Percentiles rank a stretch among this genome's conserved stretches.
Evolutionary conservation across 2,888 invertebrate species (phyloP).

Genomic region (Creontiades dilutus): DNA sequence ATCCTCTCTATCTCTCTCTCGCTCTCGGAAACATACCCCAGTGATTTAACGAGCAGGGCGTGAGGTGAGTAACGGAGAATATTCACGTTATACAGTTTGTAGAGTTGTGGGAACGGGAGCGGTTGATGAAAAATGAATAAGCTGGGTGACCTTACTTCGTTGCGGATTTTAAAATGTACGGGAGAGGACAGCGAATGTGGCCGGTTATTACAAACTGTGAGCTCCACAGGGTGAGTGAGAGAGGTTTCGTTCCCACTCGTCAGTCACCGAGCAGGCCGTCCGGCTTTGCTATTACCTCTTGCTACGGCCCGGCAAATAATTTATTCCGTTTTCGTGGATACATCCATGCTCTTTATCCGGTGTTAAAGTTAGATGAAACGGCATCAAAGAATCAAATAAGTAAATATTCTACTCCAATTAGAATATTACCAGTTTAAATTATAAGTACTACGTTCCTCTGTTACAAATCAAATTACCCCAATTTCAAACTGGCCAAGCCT

Average conservation of each 20-base stretch:
- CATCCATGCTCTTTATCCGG: not conserved
- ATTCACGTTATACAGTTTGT: slow-evolving; percentile 39
- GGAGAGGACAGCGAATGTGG: not conserved
- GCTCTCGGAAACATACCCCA: not conserved
- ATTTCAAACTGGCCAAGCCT: no score
- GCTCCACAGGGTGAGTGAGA: not conserved
- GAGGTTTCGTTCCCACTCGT: not conserved
- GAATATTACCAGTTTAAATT: no score
- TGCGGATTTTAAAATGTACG: slow-evolving; percentile 32
- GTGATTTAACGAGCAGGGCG: slow-evolving; percentile 12
- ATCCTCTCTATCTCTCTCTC: no score
- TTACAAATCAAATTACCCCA: no score
- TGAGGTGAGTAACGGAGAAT: slow-evolving; percentile 18
- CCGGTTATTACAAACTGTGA: not conserved
- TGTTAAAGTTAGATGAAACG: not conserved
- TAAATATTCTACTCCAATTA: no score
- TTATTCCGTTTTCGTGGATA: not conserved
- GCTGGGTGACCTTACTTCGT: slow-evolving; percentile 34
- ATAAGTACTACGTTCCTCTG: no score
- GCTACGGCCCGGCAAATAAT: not conserved
- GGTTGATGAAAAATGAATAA: slow-evolving; percentile 35
- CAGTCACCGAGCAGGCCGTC: not conserved
- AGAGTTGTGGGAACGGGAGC: slow-evolving; percentile 11
- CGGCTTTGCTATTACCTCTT: not conserved
- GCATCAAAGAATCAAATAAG: no score